Percentiles rank a stretch among this genome's conserved stretches.
Evolutionary conservation across 2,888 invertebrate species (phyloP).

Genomic region (Agriopis marginaria): DNA sequence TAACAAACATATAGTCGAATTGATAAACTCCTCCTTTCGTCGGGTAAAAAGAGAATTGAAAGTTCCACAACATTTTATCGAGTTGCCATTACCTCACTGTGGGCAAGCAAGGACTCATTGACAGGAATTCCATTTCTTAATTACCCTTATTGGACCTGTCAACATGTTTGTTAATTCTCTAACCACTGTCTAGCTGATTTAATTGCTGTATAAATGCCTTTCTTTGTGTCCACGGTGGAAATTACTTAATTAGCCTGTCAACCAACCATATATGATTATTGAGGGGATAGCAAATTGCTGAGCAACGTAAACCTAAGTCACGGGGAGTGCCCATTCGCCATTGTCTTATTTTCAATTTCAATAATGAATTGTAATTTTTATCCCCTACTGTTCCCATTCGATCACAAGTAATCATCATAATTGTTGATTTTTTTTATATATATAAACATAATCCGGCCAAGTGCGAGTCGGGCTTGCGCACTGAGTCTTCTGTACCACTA

Average conservation of each 20-base stretch:
- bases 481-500: too few relatives aligned
- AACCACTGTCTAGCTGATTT: constrained; percentile 16
- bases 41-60: background rate
- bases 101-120: background rate
- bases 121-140: constrained; percentile 8
- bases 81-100: background rate
- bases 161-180: constrained; percentile 5
- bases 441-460: too few relatives aligned
- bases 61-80: background rate
- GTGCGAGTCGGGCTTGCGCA: too few relatives aligned
- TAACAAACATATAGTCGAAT: too few relatives aligned
- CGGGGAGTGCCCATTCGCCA: constrained; percentile 22
- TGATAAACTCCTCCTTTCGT: too few relatives aligned
- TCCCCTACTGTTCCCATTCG: background rate
- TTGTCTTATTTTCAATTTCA: constrained; percentile 21
- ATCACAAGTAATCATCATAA: background rate
- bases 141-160: constrained; percentile 11
- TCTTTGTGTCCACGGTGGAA: constrained; percentile 8
- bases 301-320: constrained; percentile 17
- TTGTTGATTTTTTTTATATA: background rate
- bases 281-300: constrained; percentile 26
- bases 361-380: background rate
- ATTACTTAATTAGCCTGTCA: constrained; percentile 19
- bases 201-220: constrained; percentile 15
- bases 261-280: constrained; percentile 14